Evolutionary conservation across 2,113 vertebrate species (phyloP).

Genomic region (Setophaga kirtlandii): DNA sequence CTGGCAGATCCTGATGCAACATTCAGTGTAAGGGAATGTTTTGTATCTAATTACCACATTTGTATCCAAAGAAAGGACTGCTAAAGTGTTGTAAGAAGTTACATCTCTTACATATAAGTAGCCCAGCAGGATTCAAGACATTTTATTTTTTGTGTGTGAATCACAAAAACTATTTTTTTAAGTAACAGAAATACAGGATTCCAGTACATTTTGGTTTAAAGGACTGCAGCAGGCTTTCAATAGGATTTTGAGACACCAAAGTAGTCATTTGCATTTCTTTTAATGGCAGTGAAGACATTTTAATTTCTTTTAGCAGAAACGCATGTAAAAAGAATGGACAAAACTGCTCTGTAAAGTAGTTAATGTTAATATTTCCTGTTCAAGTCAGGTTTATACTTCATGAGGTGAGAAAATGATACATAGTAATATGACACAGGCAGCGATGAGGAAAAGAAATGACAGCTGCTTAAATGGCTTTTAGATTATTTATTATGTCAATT

Average conservation of each 20-base stretch:
- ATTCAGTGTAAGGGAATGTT: slow-evolving; percentile 82
- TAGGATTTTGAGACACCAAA: not conserved
- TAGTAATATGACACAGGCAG: not conserved
- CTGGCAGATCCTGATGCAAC: slow-evolving; percentile 84
- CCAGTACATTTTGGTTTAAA: not conserved
- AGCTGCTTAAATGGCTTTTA: not conserved
- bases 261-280: not conserved
- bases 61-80: not conserved
- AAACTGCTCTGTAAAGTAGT: not conserved
- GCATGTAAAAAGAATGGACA: not conserved
- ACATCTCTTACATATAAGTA: not conserved
- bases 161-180: not conserved
- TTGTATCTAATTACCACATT: not conserved
- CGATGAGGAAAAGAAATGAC: not conserved
- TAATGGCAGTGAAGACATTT: not conserved
- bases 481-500: not conserved
- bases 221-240: not conserved
- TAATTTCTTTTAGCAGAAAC: not conserved
- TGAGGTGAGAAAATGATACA: not conserved
- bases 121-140: not conserved
- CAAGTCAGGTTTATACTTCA: not conserved
- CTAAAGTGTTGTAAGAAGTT: not conserved
- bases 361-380: not conserved
- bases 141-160: not conserved
- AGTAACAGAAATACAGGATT: not conserved